Evolutionary conservation across 2,797 vertebrate genomes (phyloP).

Genomic region (Gobionotothen gibberifrons): DNA sequence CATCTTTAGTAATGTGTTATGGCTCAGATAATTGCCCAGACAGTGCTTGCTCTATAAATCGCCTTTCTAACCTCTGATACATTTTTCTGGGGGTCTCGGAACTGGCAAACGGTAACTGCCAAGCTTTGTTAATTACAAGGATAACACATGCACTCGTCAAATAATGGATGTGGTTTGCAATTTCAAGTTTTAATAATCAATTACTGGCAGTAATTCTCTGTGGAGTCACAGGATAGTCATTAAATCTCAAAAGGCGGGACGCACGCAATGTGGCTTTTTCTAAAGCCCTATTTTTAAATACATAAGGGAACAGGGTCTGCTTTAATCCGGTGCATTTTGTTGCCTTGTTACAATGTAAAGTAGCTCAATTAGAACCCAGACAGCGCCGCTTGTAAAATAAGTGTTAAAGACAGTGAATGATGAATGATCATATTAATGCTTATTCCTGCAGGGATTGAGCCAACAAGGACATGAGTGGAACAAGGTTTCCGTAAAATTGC

Average conservation of each 20-base stretch:
- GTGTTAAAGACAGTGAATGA: slow-evolving; percentile 78
- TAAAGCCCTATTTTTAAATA: slow-evolving; percentile 95
- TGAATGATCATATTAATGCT: slow-evolving; percentile 62
- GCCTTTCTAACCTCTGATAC: slow-evolving; percentile 87
- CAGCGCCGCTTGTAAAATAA: slow-evolving; percentile 81
- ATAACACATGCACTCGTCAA: slow-evolving; percentile 96
- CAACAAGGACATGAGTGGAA: slow-evolving; percentile 40
- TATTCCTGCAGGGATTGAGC: slow-evolving; percentile 59
- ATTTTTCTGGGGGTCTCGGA: slow-evolving; percentile 84
- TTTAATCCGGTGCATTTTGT: slow-evolving; percentile 91
- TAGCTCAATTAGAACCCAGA: slow-evolving; percentile 87
- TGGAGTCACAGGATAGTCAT: slow-evolving; percentile 98
- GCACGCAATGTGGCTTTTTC: slow-evolving; percentile 87
- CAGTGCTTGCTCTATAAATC: slow-evolving; percentile 75
- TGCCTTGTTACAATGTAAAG: slow-evolving; percentile 91
- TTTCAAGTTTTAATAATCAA: slow-evolving; percentile 99
- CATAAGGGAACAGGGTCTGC: slow-evolving; percentile 89
- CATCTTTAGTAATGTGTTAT: slow-evolving; percentile 76
- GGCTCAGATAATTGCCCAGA: slow-evolving; percentile 83
- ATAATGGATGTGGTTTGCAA: slow-evolving; percentile 98
- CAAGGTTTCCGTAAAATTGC: slow-evolving; percentile 27
- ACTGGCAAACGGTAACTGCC: slow-evolving; percentile 90
- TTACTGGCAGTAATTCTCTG: slow-evolving; percentile 97
- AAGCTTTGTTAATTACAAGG: slow-evolving; percentile 98
- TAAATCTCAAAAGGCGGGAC: slow-evolving; percentile 98